phyloP scores from a whole-genome alignment of 2,113 vertebrate species.

The Heterocephalus glaber region DNA sequence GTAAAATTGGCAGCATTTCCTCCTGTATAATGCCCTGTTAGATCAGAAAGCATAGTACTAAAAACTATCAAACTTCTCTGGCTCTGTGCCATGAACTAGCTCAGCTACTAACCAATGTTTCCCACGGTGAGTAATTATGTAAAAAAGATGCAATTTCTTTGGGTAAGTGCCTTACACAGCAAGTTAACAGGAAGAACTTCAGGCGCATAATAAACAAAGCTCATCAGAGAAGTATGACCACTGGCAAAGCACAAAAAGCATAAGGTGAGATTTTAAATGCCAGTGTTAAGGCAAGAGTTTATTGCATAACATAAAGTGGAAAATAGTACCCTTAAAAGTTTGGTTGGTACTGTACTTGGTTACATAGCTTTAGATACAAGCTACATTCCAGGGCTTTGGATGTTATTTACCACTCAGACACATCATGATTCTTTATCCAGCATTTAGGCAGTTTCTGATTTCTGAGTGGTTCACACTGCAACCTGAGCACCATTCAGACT shows the following conservation, averaged over 20 bases:
- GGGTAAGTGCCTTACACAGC: background rate
- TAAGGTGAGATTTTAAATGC: background rate
- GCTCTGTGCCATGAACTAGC: background rate
- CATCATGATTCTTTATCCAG: background rate
- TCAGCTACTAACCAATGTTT: background rate
- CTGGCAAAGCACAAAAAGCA: background rate
- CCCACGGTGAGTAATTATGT: background rate
- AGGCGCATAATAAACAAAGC: background rate
- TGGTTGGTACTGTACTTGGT: background rate
- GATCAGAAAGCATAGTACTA: background rate
- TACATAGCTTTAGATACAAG: background rate
- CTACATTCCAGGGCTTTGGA: background rate
- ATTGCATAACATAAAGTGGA: background rate
- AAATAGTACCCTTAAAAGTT: background rate
- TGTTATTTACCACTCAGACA: background rate
- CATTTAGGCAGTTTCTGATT: conserved; percentile 51
- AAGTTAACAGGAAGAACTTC: background rate
- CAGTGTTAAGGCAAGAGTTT: background rate
- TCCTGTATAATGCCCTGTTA: background rate
- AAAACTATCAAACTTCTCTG: background rate
- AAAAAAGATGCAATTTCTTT: background rate
- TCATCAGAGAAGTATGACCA: background rate
- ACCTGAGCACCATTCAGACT: background rate
- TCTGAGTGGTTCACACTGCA: background rate
- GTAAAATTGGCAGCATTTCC: background rate